phyloP scores from a whole-genome alignment of 2,888 invertebrate genomes.

The Lasioglossum malachurum region DNA sequence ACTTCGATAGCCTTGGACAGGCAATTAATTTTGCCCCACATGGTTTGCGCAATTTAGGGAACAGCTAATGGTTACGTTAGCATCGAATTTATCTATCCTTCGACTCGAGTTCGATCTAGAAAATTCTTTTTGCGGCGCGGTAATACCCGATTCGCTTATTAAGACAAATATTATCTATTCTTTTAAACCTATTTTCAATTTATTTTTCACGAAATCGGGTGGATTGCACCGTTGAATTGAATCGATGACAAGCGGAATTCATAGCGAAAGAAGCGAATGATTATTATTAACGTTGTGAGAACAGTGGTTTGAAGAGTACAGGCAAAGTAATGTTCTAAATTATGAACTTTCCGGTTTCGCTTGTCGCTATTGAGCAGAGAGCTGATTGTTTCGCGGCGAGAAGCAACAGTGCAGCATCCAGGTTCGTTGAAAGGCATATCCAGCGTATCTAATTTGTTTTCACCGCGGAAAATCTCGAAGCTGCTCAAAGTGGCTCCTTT shows the following conservation, averaged over 20 bases:
- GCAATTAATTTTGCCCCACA: slow-evolving; percentile 2
- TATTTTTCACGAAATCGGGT: no score
- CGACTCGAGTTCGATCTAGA: neutral
- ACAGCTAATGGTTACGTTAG: neutral
- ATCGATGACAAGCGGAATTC: neutral
- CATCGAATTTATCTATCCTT: neutral
- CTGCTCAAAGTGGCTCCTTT: slow-evolving; percentile 13
- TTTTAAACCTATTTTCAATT: neutral
- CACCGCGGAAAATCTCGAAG: slow-evolving; percentile 10
- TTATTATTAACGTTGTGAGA: neutral
- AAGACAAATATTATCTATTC: no score
- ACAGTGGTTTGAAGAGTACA: neutral
- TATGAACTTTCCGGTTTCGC: neutral
- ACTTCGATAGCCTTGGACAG: neutral
- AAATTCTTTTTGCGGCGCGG: neutral
- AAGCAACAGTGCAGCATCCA: neutral
- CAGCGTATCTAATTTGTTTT: slow-evolving; percentile 6
- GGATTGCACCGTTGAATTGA: neutral
- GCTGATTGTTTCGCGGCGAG: neutral
- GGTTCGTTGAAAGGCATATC: neutral
- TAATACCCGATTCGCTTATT: neutral
- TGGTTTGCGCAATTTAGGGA: neutral
- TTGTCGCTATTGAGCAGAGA: neutral
- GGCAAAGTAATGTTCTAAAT: neutral
- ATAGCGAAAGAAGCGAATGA: neutral